These are phyloP conservation scores for Diglossa brunneiventris DNA, from an alignment of 2,113 vertebrate genomes.

Conservation along the genomic window DNA sequence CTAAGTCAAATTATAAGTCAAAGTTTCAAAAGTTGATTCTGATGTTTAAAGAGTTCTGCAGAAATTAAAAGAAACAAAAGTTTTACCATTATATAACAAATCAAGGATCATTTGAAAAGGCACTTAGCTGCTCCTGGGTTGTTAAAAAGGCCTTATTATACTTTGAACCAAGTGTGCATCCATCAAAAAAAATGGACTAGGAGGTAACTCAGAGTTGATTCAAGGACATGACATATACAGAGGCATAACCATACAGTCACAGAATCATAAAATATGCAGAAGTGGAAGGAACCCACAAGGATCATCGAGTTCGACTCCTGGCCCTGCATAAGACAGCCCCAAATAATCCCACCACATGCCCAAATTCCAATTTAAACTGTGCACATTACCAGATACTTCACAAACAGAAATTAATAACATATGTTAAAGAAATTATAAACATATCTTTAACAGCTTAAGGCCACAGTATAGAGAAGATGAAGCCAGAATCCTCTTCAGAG, in stretches of 20 bases:
- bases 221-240: not conserved
- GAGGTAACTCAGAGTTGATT: not conserved
- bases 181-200: not conserved
- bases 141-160: not conserved
- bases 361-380: not conserved
- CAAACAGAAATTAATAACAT: not conserved
- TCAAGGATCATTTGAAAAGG: not conserved
- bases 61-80: not conserved
- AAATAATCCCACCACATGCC: not conserved
- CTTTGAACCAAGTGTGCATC: not conserved
- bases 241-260: not conserved
- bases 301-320: accelerated
- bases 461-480: not conserved
- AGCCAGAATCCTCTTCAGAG: not conserved
- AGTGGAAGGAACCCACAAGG: not conserved
- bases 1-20: not conserved
- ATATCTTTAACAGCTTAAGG: not conserved
- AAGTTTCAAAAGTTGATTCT: not conserved
- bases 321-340: not conserved
- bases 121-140: not conserved
- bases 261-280: not conserved
- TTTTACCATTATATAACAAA: not conserved
- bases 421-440: not conserved
- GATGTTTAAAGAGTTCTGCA: not conserved
- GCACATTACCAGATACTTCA: not conserved